Base-by-base conservation (phyloP, 2,888 invertebrate genomes). In the Philaethria dido region DNA sequence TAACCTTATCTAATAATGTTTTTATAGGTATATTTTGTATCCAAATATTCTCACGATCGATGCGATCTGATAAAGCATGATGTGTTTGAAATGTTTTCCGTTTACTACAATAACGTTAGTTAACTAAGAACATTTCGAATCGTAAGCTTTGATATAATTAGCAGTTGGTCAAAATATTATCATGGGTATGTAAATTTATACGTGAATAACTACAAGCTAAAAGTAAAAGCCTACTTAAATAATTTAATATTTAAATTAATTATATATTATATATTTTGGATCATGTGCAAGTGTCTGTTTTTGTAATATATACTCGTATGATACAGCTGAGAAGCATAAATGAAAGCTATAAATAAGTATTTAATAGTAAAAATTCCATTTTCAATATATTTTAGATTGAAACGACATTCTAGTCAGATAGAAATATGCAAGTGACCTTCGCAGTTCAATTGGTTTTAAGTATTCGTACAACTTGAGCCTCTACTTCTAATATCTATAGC, bases 21-120 rank as follows among this genome's bases (percentile, higher is more conserved):
- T 33, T 50, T 14, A 39, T 55, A 54, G n/a, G n/a, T 77, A 55
- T 77, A 74, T 79, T 73, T 69, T 72, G 74, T 78, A 78, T 78
- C 75, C 55, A 50, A 73, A 75, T 65, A 76, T 80, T 86, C 83
- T 81, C 84, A 84, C 83, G 82, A 80, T 76, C 74, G 69, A 75
- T 72, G 67, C 68, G 72, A 47, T 42, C 54, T 72, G 70, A 67
- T 66, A 70, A 66, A 62, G 55, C 42, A 25, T 57, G 44, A 42
- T 60, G 22, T 42, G 39, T 48, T 36, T 45, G 42, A 48, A 50
- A 44, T 18, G 61, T 44, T 57, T 13, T 22, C n/a, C 6, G 16
- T 29, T 50, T 9, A 50, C 22, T 52, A 29, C 16, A 25, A 52
- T 29, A 2, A 2, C 1, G 13, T 13, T 39, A 39, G 2, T 13